A percentile compares a stretch with the other conserved stretches of the same genome.
phyloP scores from a whole-genome alignment of 2,113 vertebrate species.

The Macquaria ambigua region DNA sequence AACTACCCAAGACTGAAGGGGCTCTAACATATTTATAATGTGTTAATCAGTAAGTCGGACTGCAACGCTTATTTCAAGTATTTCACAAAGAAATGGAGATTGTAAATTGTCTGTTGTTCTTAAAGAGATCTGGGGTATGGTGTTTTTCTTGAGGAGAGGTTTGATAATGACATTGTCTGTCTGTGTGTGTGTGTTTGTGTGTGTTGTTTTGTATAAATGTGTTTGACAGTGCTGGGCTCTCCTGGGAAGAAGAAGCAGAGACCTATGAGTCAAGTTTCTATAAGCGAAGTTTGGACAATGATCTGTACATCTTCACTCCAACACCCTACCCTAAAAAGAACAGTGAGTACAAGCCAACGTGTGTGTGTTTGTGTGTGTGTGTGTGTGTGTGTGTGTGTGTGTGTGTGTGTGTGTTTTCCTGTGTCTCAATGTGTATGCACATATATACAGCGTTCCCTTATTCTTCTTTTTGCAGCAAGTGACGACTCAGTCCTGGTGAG shows the following conservation, averaged over 20 bases:
- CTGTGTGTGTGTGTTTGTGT: slow-evolving; percentile 24
- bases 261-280: slow-evolving; percentile 97
- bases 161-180: background rate
- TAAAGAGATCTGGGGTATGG: background rate
- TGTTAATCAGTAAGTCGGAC: background rate
- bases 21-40: background rate
- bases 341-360: slow-evolving; percentile 82
- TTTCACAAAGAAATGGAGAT: background rate
- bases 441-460: background rate
- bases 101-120: background rate
- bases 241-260: slow-evolving; percentile 93
- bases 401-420: background rate
- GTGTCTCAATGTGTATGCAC: background rate
- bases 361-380: background rate
- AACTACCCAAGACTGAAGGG: background rate
- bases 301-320: slow-evolving; percentile 94
- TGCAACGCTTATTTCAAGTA: background rate
- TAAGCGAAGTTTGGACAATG: slow-evolving; percentile 95
- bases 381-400: too few relatives aligned
- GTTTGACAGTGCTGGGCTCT: slow-evolving; percentile 84
- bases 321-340: slow-evolving; percentile 84
- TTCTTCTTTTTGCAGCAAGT: slow-evolving; percentile 71
- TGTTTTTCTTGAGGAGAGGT: background rate
- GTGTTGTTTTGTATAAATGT: slow-evolving; percentile 21
- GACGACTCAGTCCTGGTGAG: slow-evolving; percentile 94